phyloP scores from a whole-genome alignment of 1,140 invertebrate species.

The Pseudachorutes palmiensis region DNA sequence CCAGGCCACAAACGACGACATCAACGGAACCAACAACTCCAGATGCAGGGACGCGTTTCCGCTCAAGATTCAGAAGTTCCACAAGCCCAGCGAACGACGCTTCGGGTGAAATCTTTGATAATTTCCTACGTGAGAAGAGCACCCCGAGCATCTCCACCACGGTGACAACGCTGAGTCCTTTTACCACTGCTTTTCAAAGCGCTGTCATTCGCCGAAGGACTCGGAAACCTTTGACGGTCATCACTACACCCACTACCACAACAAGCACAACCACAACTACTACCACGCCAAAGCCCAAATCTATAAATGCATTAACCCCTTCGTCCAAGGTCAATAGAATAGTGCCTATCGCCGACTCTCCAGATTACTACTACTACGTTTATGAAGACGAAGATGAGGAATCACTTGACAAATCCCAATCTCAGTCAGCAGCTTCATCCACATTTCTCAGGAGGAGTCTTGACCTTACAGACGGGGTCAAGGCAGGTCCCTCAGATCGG shows the following conservation, averaged over 20 bases:
- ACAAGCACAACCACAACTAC: conserved; percentile 15
- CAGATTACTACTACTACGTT: conserved; percentile 41
- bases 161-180: conserved; percentile 10
- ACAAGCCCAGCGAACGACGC: neutral
- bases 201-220: conserved; percentile 22
- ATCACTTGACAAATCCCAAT: conserved; percentile 44
- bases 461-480: conserved; percentile 8
- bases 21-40: conserved; percentile 15
- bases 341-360: conserved; percentile 42
- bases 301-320: neutral
- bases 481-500: neutral
- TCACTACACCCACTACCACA: conserved; percentile 18
- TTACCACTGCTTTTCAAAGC: conserved; percentile 14
- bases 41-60: neutral
- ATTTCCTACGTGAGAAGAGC: neutral
- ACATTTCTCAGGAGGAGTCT: conserved; percentile 26
- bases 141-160: neutral
- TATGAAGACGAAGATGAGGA: conserved; percentile 46
- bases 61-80: neutral
- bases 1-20: conserved; percentile 23
- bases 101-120: neutral
- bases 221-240: conserved; percentile 25
- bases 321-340: neutral
- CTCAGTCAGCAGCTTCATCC: conserved; percentile 36
- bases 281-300: conserved; percentile 25